Evolutionary conservation across 2,113 vertebrate genomes (phyloP), one percentile per base, ranked within the genome.

Genomic region (Engraulis encrasicolus): DNA sequence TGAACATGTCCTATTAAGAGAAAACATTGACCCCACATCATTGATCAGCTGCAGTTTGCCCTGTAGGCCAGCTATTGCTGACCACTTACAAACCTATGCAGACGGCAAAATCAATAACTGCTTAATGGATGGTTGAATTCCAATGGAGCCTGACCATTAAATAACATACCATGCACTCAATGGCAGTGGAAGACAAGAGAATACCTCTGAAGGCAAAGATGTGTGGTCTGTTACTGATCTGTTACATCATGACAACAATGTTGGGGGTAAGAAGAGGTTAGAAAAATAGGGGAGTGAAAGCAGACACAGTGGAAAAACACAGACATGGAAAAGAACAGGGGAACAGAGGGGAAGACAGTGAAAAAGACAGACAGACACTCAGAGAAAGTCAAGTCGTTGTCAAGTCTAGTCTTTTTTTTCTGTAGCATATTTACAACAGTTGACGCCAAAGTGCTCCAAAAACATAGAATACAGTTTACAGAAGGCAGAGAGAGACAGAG

Each of bases 81-180:
- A 71, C 11, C 17, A 34, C 78, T 81, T 88, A 80, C 89, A 83
- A 78, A 49, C 74, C 40, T 84, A 81, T 86, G 1, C 61, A 1
- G 84, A 85, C n/a, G n/a, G n/a, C n/a, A n/a, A n/a, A 87, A 87
- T 87, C 45, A 88, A 78, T 50, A 82, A 78, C 50, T 80, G 50
- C 74, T 74, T 3, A 18, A 31, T 27, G 31, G 31, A 31, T 23
- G 23, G 58, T n/a, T 15, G 17, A 36, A 31, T 34, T 23, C 66
- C 61, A 34, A 4, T 27, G 27, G n/a, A 27, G 23, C 6, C n/a
- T 23, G 58, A 23, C 58, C 23, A 12, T 66, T 66, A 58, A 58
- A 58, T 58, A 52, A 52, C 54, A 58, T 4, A n/a, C n/a, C 12
- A 23, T 66, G 11, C 27, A 31, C 27, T 36, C 54, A 34, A 27